Percentiles rank a stretch among this genome's conserved stretches.
These are phyloP conservation scores for Chinchilla lanigera DNA, from an alignment of 2,113 vertebrate species.

Conservation along the genomic window DNA sequence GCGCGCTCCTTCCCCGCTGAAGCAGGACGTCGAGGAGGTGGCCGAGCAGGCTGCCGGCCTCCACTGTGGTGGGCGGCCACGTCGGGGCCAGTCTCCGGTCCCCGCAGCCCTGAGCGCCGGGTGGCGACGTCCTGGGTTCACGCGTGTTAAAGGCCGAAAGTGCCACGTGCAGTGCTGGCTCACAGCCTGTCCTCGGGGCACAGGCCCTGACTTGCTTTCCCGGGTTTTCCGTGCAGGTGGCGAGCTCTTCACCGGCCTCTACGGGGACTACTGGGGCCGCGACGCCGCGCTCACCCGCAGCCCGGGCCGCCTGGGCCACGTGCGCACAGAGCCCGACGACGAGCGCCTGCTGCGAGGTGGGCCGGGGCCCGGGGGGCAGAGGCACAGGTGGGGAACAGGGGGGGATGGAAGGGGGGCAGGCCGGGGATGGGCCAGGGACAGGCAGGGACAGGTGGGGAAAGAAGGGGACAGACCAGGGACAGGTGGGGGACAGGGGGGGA, in stretches of 20 bases:
- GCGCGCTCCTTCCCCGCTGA: neutral
- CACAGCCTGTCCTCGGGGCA: rapidly evolving
- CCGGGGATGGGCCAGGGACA: rapidly evolving
- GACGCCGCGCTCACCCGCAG: conserved; percentile 94
- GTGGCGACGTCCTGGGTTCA: neutral
- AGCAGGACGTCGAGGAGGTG: neutral
- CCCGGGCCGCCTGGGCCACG: conserved; percentile 88
- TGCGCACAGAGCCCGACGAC: conserved; percentile 93
- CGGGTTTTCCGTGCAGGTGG: conserved; percentile 84
- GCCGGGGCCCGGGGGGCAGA: neutral
- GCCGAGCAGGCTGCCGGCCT: too few relatives aligned
- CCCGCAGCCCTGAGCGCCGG: neutral
- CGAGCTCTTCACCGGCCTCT: conserved; percentile 94
- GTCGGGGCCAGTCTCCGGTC: too few relatives aligned
- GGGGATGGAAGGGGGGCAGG: neutral
- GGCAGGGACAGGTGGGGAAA: neutral
- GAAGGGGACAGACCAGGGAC: too few relatives aligned
- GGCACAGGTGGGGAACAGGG: neutral
- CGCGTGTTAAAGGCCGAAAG: neutral
- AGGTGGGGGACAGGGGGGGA: too few relatives aligned
- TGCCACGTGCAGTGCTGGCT: neutral
- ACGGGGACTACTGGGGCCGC: conserved; percentile 97
- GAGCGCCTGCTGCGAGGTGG: conserved; percentile 93
- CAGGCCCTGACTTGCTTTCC: neutral
- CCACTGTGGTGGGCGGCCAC: too few relatives aligned